These are phyloP conservation scores for Encarsia formosa DNA, from an alignment of 2,888 invertebrate genomes.

Conservation along the genomic window DNA sequence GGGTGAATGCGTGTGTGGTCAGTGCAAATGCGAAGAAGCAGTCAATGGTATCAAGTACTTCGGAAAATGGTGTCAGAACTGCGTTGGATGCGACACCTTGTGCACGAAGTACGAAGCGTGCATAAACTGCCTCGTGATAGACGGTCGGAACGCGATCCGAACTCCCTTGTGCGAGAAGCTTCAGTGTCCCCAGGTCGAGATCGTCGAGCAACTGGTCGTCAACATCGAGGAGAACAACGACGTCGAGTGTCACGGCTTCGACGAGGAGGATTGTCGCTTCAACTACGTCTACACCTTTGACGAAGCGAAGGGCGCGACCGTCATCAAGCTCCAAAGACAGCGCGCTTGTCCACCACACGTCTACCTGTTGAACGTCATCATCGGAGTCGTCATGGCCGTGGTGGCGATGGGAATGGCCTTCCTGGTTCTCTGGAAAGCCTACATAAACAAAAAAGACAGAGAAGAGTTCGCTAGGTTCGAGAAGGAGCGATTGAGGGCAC, in stretches of 20 bases:
- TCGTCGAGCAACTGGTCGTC: conserved; percentile 54
- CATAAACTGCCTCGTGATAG: too few species aligned
- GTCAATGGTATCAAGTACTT: too few species aligned
- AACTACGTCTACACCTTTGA: conserved; percentile 88
- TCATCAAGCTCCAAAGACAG: conserved; percentile 66
- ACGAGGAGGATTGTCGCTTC: conserved; percentile 87
- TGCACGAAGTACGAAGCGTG: too few species aligned
- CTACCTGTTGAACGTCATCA: conserved; percentile 77
- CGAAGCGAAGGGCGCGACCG: too few species aligned
- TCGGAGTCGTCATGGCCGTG: conserved; percentile 95
- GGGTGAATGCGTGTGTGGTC: conserved; percentile 88
- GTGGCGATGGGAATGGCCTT: conserved; percentile 91
- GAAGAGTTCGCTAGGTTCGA: conserved; percentile 97
- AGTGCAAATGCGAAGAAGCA: conserved; percentile 72
- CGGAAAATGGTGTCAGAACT: too few species aligned
- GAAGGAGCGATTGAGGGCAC: conserved; percentile 95
- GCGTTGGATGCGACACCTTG: too few species aligned
- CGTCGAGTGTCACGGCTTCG: conserved; percentile 76
- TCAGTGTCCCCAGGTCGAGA: too few species aligned
- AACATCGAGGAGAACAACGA: conserved; percentile 78
- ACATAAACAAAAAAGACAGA: conserved; percentile 94
- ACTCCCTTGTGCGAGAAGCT: too few species aligned
- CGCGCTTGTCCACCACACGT: conserved; percentile 82
- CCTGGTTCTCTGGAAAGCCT: conserved; percentile 91
- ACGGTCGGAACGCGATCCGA: too few species aligned